phyloP scores from a whole-genome alignment of 2,888 invertebrate genomes.

The Monopis laevigella region DNA sequence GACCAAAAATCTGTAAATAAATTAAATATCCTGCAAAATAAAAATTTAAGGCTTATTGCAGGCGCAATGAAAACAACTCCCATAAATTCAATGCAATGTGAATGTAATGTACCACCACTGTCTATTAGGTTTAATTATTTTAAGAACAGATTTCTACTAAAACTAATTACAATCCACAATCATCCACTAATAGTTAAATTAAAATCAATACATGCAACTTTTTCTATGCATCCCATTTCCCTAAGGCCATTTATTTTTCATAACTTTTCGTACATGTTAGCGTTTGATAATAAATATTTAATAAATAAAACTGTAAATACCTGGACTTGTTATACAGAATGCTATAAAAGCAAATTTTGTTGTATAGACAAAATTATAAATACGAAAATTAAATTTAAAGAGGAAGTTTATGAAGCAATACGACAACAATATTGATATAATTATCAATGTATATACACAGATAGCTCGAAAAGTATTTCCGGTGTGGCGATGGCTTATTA shows the following conservation, averaged over 20 bases:
- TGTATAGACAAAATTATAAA: background rate
- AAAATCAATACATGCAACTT: too few relatives aligned
- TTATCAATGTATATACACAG: conserved; percentile 13
- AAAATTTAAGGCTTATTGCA: conserved; percentile 13
- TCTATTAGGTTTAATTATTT: conserved; percentile 12
- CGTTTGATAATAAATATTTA: too few relatives aligned
- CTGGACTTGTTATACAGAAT: too few relatives aligned
- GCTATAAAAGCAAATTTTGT: background rate
- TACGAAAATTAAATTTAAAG: background rate
- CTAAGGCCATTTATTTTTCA: background rate
- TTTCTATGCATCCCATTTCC: background rate
- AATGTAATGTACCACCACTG: conserved; percentile 17
- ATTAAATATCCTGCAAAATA: conserved; percentile 10
- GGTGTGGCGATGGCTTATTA: too few relatives aligned
- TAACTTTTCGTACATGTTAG: background rate
- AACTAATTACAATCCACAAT: too few relatives aligned
- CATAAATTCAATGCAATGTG: conserved; percentile 15
- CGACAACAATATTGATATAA: background rate
- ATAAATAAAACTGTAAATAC: background rate
- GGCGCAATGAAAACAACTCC: conserved; percentile 16
- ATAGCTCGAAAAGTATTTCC: too few relatives aligned
- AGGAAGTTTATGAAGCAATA: too few relatives aligned
- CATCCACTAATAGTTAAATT: too few relatives aligned
- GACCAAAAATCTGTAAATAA: conserved; percentile 4
- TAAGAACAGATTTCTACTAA: conserved; percentile 11